These are phyloP conservation scores for Otus scops DNA, from an alignment of 2,797 vertebrate genomes.

Conservation along the genomic window DNA sequence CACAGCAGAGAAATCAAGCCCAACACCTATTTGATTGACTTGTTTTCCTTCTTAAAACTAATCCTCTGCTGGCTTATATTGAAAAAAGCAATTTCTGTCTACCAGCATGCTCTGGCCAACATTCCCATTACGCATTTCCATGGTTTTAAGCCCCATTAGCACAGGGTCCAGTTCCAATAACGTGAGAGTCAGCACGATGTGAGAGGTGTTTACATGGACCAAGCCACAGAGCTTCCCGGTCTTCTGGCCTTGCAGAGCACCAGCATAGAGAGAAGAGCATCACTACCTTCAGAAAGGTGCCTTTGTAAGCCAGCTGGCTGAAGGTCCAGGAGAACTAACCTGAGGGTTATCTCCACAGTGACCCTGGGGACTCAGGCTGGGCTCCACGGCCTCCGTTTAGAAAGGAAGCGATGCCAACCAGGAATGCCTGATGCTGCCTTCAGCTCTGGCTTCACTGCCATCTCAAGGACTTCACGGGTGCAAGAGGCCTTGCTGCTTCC, in stretches of 20 bases:
- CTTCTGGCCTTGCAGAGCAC: not conserved
- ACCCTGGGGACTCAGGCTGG: not conserved
- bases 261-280: not conserved
- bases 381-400: not conserved
- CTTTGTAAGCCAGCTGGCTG: not conserved
- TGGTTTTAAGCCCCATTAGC: not conserved
- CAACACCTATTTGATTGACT: not conserved
- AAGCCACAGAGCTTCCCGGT: not conserved
- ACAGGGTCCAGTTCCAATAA: not conserved
- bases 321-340: fast-evolving
- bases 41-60: not conserved
- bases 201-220: fast-evolving
- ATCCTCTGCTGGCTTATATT: not conserved
- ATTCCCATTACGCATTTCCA: fast-evolving
- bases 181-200: fast-evolving
- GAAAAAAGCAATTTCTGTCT: not conserved
- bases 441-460: not conserved
- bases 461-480: not conserved
- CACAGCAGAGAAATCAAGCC: not conserved
- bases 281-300: not conserved
- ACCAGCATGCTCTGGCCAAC: not conserved
- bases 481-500: not conserved
- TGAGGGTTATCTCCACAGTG: not conserved
- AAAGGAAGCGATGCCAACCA: not conserved
- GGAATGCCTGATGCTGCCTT: not conserved